Evolutionary conservation across 1,140 invertebrate species (phyloP).

Genomic region (Nasonia longicornis): DNA sequence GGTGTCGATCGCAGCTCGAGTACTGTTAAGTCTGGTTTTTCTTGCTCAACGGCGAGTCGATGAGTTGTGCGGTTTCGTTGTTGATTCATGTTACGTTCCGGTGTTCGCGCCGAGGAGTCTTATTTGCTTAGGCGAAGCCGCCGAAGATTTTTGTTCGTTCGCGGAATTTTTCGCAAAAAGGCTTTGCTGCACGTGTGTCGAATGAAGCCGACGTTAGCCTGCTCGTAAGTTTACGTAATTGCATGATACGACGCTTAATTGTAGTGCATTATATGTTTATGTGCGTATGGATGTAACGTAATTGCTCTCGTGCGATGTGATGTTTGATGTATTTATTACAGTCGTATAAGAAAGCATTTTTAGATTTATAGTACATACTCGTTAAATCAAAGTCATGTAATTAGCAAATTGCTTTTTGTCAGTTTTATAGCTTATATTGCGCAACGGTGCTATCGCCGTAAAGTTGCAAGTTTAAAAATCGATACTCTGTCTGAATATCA

Average conservation of each 20-base stretch:
- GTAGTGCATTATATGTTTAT: not conserved
- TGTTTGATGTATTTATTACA: constrained; percentile 22
- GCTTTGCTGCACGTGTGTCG: not conserved
- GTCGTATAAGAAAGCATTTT: constrained; percentile 10
- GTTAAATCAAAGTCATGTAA: not conserved
- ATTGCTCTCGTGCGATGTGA: constrained; percentile 7
- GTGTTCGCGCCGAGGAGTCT: not conserved
- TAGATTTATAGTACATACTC: not conserved
- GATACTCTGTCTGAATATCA: too few species aligned
- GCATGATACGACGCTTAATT: constrained; percentile 3
- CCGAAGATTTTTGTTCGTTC: not conserved
- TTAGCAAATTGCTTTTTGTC: constrained; percentile 9
- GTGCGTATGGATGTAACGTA: not conserved
- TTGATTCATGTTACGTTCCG: not conserved
- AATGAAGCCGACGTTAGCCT: constrained; percentile 7
- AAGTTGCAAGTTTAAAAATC: not conserved
- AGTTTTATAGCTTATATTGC: not conserved
- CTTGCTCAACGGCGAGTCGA: not conserved
- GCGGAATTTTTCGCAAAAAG: not conserved
- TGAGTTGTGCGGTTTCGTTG: not conserved
- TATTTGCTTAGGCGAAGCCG: not conserved
- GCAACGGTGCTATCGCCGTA: not conserved
- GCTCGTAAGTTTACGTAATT: constrained; percentile 28
- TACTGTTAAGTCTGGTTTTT: constrained; percentile 4
- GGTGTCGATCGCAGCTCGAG: not conserved